Base-by-base conservation (phyloP, 2,113 vertebrate genomes). In the Pao palembangensis region DNA sequence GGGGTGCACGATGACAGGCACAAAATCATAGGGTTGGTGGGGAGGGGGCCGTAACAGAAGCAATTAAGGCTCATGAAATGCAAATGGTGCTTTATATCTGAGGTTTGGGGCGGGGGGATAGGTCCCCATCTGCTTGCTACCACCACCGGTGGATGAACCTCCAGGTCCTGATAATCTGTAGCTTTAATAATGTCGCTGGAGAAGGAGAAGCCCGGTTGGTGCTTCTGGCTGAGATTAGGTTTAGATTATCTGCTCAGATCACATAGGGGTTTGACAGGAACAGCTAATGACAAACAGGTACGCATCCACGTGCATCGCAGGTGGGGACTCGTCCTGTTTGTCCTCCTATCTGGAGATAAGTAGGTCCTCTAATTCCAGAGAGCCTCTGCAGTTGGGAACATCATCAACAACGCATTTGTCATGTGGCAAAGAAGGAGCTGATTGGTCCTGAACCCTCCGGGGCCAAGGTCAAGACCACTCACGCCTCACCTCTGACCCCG, bases 11-110 rank as follows among this genome's bases (percentile, higher is more conserved):
- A 74, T 84, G 85, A 85, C 78, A 85, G 72, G 61, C 81, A 80
- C 79, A 66, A 80, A 80, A 82, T 87, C 66, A 64, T 43, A 48
- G 69, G 70, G 84, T 79, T 74, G 70, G 77, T 81, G 81, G 85
- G 84, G 87, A 74, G 70, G 84, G 89, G 90, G 90, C 90, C 89
- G 89, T 90, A 90, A 89, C 81, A 92, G 91, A 94, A 88, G 87
- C 90, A 91, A 89, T 90, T 93, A 93, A 92, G 82, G 86, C 92
- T 98, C 94, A 98, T 98, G 94, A 96, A 98, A 97, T 95, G 94
- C 93, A 96, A 98, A 98, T 92, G 49, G 61, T 28, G 6, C 85
- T 90, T 91, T 93, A 90, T 92, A 91, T 88, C 34, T 62, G 59
- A 31, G 58, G 44, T n/a, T 3, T 51, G 50, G 73, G 54, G 4